These are phyloP conservation scores for Bursaphelenchus mucronatus DNA, from an alignment of 1,140 invertebrate genomes.

Conservation along the genomic window DNA sequence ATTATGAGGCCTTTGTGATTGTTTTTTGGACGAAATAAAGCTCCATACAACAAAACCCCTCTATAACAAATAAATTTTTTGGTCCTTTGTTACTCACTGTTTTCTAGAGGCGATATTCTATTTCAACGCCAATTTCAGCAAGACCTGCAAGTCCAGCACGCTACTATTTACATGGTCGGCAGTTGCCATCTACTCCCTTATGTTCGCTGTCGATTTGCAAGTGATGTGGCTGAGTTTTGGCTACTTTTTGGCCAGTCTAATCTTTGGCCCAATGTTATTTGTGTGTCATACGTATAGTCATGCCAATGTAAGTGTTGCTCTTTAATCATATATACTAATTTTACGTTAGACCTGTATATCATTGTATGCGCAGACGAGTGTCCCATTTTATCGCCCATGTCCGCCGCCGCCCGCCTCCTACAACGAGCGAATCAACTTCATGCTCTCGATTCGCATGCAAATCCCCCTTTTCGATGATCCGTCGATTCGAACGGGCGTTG, in stretches of 20 bases:
- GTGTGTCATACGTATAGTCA: conserved; percentile 12
- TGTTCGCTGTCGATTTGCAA: conserved; percentile 16
- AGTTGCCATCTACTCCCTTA: conserved; percentile 3
- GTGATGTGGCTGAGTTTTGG: conserved; percentile 10
- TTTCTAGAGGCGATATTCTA: too few species aligned
- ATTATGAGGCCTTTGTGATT: too few species aligned
- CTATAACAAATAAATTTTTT: too few species aligned
- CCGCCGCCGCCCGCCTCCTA: conserved; percentile 3
- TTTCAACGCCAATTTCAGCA: background rate
- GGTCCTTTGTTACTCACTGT: too few species aligned
- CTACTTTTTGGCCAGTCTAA: conserved; percentile 1
- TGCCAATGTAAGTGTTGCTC: background rate
- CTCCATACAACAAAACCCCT: too few species aligned
- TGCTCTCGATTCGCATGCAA: conserved; percentile 16
- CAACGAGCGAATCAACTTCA: conserved; percentile 1
- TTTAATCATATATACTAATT: too few species aligned
- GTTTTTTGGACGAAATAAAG: too few species aligned
- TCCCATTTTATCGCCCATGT: conserved; percentile 16
- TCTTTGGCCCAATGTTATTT: conserved; percentile 14
- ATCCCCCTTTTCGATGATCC: background rate
- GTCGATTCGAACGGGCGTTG: background rate
- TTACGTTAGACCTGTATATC: conserved; percentile 17
- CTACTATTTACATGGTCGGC: conserved; percentile 1
- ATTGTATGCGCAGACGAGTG: conserved; percentile 5
- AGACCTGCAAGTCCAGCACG: conserved; percentile 10